A percentile compares a stretch with the other conserved stretches of the same genome.
These are phyloP conservation scores for Euleptes europaea DNA, from an alignment of 2,113 vertebrate genomes.

Conservation along the genomic window DNA sequence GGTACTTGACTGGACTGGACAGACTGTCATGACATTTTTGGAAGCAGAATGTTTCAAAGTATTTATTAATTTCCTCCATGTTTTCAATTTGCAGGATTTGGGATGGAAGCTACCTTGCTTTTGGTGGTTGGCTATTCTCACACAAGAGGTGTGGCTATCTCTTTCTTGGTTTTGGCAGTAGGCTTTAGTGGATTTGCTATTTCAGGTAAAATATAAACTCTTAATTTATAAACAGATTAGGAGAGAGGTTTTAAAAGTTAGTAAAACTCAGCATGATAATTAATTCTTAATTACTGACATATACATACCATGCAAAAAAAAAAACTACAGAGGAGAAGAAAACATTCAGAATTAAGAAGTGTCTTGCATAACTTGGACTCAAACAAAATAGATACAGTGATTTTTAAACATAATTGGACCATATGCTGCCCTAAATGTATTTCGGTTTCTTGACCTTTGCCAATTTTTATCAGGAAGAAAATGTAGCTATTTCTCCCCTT, in stretches of 20 bases:
- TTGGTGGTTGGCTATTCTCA: slow-evolving; percentile 96
- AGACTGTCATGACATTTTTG: background rate
- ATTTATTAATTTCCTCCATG: background rate
- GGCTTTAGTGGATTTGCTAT: slow-evolving; percentile 99
- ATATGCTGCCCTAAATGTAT: background rate
- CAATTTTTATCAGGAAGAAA: background rate
- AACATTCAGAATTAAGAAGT: no score
- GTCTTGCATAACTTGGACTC: background rate
- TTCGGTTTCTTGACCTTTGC: no score
- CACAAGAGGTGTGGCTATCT: slow-evolving; percentile 91
- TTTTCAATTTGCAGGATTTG: slow-evolving; percentile 84
- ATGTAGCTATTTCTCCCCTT: background rate
- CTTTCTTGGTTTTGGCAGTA: slow-evolving; percentile 94
- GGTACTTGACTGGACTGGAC: background rate
- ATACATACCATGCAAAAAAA: no score
- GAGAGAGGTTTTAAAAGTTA: background rate
- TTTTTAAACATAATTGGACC: background rate
- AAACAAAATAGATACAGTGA: background rate
- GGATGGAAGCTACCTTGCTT: slow-evolving; percentile 96
- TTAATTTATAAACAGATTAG: slow-evolving; percentile 11
- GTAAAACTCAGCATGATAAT: background rate
- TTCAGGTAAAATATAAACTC: slow-evolving; percentile 83
- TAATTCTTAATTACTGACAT: background rate
- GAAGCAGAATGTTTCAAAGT: background rate
- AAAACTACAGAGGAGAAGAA: background rate